Evolutionary conservation across 2,113 vertebrate genomes (phyloP).

Genomic region (Arizona elegans): DNA sequence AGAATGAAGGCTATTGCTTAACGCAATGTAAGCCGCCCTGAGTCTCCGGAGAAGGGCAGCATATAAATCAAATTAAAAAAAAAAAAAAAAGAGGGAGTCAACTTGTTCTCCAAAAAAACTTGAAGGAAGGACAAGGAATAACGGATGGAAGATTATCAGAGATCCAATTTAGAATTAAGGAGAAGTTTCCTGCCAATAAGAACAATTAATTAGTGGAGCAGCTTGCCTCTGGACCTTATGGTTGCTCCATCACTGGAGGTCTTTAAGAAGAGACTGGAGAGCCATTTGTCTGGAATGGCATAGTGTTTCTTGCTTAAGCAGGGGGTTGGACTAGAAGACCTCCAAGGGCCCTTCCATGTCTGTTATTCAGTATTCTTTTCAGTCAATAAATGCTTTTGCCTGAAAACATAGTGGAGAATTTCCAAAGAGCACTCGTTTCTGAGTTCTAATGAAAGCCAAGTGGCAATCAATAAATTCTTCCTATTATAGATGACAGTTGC

Average conservation of each 20-base stretch:
- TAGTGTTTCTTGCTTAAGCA: not conserved
- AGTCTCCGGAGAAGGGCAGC: too few relatives aligned
- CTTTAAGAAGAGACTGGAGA: not conserved
- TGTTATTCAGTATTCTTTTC: not conserved
- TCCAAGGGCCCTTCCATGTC: not conserved
- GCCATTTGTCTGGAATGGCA: not conserved
- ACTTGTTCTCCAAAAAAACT: not conserved
- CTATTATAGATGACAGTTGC: conserved; percentile 63
- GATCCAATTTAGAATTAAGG: not conserved
- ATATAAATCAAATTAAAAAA: too few relatives aligned
- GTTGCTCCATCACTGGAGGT: not conserved
- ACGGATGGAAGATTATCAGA: not conserved
- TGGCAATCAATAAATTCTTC: conserved; percentile 59
- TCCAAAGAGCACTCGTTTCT: not conserved
- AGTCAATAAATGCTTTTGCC: not conserved
- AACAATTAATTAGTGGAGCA: not conserved
- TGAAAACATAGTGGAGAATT: not conserved
- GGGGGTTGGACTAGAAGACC: not conserved
- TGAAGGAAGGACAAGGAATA: not conserved
- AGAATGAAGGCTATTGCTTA: too few relatives aligned
- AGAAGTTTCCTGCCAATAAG: not conserved
- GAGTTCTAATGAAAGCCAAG: not conserved
- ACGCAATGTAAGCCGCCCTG: too few relatives aligned
- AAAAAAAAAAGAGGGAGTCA: not conserved
- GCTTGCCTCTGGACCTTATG: not conserved